These are phyloP conservation scores for Siniperca scherzeri DNA, from an alignment of 2,797 vertebrate species.

Conservation along the genomic window DNA sequence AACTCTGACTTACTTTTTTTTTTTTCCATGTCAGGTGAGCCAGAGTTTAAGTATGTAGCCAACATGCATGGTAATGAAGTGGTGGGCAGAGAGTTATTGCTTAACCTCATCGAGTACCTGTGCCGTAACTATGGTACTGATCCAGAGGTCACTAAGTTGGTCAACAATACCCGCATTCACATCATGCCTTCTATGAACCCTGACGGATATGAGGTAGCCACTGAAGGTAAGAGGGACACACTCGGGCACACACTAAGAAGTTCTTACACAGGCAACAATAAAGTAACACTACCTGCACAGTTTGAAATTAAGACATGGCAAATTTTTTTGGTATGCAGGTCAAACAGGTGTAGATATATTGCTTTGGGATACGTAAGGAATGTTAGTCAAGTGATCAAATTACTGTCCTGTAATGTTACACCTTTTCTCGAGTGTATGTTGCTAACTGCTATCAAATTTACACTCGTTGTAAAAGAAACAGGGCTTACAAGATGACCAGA, in stretches of 20 bases:
- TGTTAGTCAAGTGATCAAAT: too few relatives aligned
- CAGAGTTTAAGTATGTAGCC: conserved; percentile 97
- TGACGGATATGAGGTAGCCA: conserved; percentile 93
- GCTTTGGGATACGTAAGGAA: conserved; percentile 1
- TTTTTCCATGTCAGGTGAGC: conserved; percentile 88
- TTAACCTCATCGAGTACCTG: conserved; percentile 97
- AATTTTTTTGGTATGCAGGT: not conserved
- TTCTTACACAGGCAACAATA: not conserved
- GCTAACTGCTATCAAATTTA: conserved; percentile 15
- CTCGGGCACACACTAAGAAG: not conserved
- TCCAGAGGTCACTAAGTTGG: conserved; percentile 91
- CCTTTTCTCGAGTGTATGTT: not conserved
- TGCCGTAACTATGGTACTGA: conserved; percentile 95
- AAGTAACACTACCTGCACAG: not conserved
- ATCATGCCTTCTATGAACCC: conserved; percentile 99
- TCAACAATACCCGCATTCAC: conserved; percentile 95
- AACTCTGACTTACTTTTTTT: not conserved
- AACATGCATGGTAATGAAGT: conserved; percentile 99
- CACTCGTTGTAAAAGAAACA: not conserved
- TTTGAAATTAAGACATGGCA: not conserved
- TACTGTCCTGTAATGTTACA: conserved; percentile 13
- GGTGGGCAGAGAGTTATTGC: conserved; percentile 93
- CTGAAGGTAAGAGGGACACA: conserved; percentile 87
- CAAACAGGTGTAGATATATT: not conserved
- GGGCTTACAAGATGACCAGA: not conserved